Percentiles rank a stretch among this genome's conserved stretches.
phyloP scores from a whole-genome alignment of 2,888 invertebrate species.

The Caenorhabditis afra region DNA sequence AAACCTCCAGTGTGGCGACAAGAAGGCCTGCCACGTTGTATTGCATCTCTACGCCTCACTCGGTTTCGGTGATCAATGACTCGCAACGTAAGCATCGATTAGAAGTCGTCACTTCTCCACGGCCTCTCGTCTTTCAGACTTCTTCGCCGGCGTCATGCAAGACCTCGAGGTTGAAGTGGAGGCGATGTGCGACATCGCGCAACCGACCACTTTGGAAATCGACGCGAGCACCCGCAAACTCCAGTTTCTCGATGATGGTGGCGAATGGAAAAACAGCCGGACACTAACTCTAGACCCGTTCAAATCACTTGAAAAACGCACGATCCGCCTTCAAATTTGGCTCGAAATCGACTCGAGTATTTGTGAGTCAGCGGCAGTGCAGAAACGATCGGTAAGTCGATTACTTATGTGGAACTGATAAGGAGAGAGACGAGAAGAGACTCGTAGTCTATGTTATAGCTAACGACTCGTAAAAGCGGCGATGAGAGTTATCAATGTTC shows the following conservation, averaged over 20 bases:
- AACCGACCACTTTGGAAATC: slow-evolving; percentile 36
- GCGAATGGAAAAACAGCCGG: slow-evolving; percentile 18
- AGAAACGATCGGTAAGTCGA: slow-evolving; percentile 43
- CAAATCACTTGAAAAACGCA: slow-evolving; percentile 33
- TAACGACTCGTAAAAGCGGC: not conserved
- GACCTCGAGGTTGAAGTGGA: slow-evolving; percentile 57
- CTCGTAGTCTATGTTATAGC: slow-evolving; percentile 25
- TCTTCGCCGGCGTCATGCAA: slow-evolving; percentile 62
- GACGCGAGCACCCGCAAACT: slow-evolving; percentile 24
- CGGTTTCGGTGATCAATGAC: slow-evolving; percentile 40
- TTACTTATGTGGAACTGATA: not conserved
- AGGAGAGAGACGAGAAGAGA: no score
- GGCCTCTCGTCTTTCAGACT: slow-evolving; percentile 61
- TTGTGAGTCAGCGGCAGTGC: slow-evolving; percentile 62
- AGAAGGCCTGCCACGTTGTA: slow-evolving; percentile 35
- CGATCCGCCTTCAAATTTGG: slow-evolving; percentile 47
- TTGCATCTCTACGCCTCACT: slow-evolving; percentile 52
- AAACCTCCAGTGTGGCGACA: slow-evolving; percentile 26
- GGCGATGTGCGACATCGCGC: slow-evolving; percentile 54
- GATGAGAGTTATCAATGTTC: slow-evolving; percentile 8
- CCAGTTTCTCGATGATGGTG: slow-evolving; percentile 23
- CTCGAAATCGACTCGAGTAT: slow-evolving; percentile 61
- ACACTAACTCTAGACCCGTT: slow-evolving; percentile 23
- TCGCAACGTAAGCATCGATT: slow-evolving; percentile 34
- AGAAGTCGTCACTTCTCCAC: no score